Evolutionary conservation across 2,888 invertebrate species (phyloP).

Genomic region (Tricholauxania praeusta): DNA sequence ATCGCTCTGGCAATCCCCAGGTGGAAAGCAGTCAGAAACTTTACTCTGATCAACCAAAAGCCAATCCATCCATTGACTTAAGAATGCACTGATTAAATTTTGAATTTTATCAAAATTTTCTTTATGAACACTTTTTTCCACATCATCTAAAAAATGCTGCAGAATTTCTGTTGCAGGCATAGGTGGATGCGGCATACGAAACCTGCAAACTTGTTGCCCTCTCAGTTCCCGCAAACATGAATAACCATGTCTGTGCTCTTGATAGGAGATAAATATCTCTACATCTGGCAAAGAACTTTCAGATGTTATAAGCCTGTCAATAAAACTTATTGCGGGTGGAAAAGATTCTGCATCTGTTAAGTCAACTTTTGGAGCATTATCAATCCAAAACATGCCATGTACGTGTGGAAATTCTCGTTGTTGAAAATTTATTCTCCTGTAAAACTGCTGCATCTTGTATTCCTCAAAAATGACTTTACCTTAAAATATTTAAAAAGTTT

Average conservation of each 20-base stretch:
- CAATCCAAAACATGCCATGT: slow-evolving; percentile 40
- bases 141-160: slow-evolving; percentile 27
- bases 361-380: slow-evolving; percentile 30
- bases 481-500: slow-evolving; percentile 37
- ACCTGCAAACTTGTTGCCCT: slow-evolving; percentile 38
- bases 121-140: neutral
- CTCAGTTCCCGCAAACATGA: slow-evolving; percentile 38
- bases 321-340: slow-evolving; percentile 29
- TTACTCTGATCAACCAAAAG: no score
- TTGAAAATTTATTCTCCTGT: slow-evolving; percentile 43
- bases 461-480: slow-evolving; percentile 14
- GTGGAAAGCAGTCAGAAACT: no score
- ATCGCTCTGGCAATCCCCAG: no score
- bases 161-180: slow-evolving; percentile 41
- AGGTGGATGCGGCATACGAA: slow-evolving; percentile 41
- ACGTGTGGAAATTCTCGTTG: slow-evolving; percentile 40
- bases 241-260: slow-evolving; percentile 36
- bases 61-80: no score
- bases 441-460: slow-evolving; percentile 31
- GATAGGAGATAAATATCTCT: slow-evolving; percentile 27
- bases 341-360: slow-evolving; percentile 1
- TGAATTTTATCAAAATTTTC: slow-evolving; percentile 33
- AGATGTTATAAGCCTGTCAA: slow-evolving; percentile 36
- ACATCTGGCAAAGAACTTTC: slow-evolving; percentile 26
- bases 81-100: slow-evolving; percentile 12